Conservation (phyloP, 23 tunicate species). For the Aplidium turbinatum region DNA sequence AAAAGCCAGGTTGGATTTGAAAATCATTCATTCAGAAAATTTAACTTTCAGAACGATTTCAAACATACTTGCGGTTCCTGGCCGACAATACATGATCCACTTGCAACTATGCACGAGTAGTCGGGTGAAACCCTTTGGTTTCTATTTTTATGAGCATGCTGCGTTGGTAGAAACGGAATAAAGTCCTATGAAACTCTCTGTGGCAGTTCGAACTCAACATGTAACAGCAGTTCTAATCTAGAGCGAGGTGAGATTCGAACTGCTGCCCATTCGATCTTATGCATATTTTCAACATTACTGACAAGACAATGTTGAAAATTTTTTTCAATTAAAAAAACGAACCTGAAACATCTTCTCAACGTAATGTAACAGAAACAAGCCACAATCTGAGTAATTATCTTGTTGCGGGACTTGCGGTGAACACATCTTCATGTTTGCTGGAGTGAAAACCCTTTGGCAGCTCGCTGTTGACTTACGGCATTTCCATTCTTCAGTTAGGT, state of each 20-base stretch:
- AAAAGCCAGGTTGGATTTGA: no score
- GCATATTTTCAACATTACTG: background rate
- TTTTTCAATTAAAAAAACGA: background rate
- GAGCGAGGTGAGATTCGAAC: background rate
- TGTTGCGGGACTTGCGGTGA: slow-evolving; percentile 77
- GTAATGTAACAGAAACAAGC: slow-evolving; percentile 77
- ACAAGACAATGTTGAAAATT: background rate
- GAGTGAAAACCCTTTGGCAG: slow-evolving; percentile 50
- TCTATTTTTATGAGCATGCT: no score
- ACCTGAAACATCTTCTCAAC: slow-evolving; percentile 76
- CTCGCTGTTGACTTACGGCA: slow-evolving; percentile 35
- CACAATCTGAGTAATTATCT: slow-evolving; percentile 86
- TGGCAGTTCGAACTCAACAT: background rate
- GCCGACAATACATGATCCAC: no score
- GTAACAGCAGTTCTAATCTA: background rate
- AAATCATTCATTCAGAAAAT: no score
- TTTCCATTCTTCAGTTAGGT: slow-evolving; percentile 72
- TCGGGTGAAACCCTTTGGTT: no score
- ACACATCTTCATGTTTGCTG: slow-evolving; percentile 65
- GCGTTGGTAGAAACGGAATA: no score
- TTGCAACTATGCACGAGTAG: no score
- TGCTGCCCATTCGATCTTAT: background rate
- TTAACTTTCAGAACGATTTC: no score
- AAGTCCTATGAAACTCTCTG: no score
- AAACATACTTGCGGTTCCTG: no score